These are phyloP conservation scores for Hippoglossus stenolepis DNA, from an alignment of 2,113 vertebrate genomes.

Conservation along the genomic window DNA sequence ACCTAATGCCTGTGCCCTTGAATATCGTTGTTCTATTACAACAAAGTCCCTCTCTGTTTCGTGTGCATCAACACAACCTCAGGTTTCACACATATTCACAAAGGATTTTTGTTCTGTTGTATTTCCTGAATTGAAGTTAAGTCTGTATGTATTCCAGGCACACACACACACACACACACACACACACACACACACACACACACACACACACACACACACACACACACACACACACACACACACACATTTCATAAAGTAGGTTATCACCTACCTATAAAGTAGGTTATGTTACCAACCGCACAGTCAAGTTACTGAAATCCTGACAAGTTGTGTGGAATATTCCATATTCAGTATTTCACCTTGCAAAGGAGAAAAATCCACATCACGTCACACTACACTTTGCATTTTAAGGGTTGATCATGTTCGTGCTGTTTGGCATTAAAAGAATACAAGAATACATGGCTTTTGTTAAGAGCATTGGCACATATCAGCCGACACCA, in stretches of 20 bases:
- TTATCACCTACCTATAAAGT: slow-evolving; percentile 12
- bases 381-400: not conserved
- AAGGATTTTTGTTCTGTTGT: not conserved
- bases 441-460: slow-evolving; percentile 1
- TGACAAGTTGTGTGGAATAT: slow-evolving; percentile 3
- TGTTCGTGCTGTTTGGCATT: slow-evolving; percentile 8
- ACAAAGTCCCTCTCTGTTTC: not conserved
- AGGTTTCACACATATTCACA: not conserved
- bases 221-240: not conserved
- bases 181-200: not conserved
- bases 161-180: not conserved
- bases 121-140: not conserved
- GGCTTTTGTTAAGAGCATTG: slow-evolving; percentile 21
- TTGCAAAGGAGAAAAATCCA: not conserved
- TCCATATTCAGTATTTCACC: not conserved
- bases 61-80: not conserved
- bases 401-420: not conserved
- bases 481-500: slow-evolving; percentile 35
- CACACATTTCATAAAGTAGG: slow-evolving; percentile 5
- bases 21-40: not conserved
- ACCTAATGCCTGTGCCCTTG: not conserved
- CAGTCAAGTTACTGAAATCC: not conserved
- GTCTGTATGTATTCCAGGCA: not conserved
- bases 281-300: slow-evolving; percentile 22
- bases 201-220: not conserved